Conservation (phyloP, 1,140 invertebrate species). For the Drosophila teissieri region DNA sequence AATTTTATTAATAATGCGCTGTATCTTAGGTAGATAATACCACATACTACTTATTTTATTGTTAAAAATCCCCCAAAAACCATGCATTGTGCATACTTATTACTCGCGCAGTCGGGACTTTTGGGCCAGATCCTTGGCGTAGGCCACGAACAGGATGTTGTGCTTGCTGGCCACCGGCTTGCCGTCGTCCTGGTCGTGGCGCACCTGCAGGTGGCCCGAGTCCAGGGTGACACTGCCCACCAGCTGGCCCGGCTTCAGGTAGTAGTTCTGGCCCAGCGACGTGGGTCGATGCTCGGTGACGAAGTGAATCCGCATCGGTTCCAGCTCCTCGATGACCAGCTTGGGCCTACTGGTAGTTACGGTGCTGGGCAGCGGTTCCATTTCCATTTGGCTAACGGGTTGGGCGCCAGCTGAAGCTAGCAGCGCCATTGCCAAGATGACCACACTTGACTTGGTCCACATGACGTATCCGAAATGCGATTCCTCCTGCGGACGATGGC, state of each 20-base stretch:
- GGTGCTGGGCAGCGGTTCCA: background rate
- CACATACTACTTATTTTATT: too few relatives aligned
- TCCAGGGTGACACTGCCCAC: conserved; percentile 54
- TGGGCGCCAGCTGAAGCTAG: conserved; percentile 9
- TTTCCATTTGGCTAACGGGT: background rate
- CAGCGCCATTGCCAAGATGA: background rate
- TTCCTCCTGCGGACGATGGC: conserved; percentile 4
- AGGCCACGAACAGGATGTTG: conserved; percentile 70
- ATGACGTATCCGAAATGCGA: conserved; percentile 7
- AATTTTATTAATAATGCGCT: too few relatives aligned
- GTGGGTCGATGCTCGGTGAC: conserved; percentile 63
- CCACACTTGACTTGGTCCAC: background rate
- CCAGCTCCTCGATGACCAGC: conserved; percentile 33
- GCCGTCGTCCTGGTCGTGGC: conserved; percentile 29
- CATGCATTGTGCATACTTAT: too few relatives aligned
- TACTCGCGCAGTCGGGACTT: background rate
- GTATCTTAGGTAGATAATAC: too few relatives aligned
- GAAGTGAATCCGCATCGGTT: conserved; percentile 52
- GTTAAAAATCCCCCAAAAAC: too few relatives aligned
- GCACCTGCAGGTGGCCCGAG: conserved; percentile 49
- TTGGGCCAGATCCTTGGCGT: conserved; percentile 28
- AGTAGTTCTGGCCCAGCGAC: conserved; percentile 60
- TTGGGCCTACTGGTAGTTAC: conserved; percentile 10
- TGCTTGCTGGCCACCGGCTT: conserved; percentile 58
- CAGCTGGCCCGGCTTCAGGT: conserved; percentile 67